Evolutionary conservation across 2,888 invertebrate species (phyloP).

Genomic region (Sphaeridia pumilis): DNA sequence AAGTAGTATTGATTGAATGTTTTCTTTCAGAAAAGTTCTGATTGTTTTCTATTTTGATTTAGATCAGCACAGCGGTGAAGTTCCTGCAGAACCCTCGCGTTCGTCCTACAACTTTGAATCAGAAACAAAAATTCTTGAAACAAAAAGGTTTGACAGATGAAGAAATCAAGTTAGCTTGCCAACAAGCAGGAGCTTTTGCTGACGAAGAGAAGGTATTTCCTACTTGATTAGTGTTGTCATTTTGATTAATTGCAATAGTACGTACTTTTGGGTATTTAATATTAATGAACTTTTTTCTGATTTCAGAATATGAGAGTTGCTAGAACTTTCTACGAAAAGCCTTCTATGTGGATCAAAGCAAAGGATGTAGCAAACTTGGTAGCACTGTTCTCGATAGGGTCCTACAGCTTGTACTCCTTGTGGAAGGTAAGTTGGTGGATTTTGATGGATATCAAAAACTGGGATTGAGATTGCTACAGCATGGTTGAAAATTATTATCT

Average conservation of each 20-base stretch:
- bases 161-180: constrained; percentile 63
- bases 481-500: constrained; percentile 12
- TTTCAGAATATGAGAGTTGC: constrained; percentile 4
- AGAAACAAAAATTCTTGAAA: constrained; percentile 65
- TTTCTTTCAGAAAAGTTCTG: not conserved
- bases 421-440: constrained; percentile 54
- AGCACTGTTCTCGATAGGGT: constrained; percentile 62
- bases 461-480: not conserved
- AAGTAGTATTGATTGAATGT: not conserved
- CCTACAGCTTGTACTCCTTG: constrained; percentile 66
- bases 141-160: constrained; percentile 63
- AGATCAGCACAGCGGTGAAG: constrained; percentile 75
- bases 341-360: constrained; percentile 38
- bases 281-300: not conserved
- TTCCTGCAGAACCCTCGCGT: constrained; percentile 80
- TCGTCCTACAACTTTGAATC: constrained; percentile 57
- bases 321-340: constrained; percentile 14
- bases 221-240: not conserved
- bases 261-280: too few relatives aligned
- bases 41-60: constrained; percentile 30
- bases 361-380: constrained; percentile 58
- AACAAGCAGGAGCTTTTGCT: constrained; percentile 45
- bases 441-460: not conserved
- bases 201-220: constrained; percentile 23
- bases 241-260: not conserved